These are phyloP conservation scores for Steinernema feltiae DNA, from an alignment of 1,140 invertebrate genomes.

Conservation along the genomic window DNA sequence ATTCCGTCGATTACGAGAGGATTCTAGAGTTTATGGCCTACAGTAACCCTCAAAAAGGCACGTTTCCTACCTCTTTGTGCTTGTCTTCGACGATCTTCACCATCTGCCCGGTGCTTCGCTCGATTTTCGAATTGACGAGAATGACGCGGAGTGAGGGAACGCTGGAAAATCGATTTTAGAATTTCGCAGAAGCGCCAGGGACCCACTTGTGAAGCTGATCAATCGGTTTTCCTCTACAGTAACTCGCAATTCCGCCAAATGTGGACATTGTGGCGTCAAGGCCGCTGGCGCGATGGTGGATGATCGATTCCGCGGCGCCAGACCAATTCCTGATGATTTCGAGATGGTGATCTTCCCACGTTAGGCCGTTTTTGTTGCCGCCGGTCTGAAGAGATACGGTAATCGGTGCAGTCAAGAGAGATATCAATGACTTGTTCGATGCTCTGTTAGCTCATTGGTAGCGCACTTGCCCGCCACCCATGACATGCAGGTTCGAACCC, in stretches of 20 bases:
- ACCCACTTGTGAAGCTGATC: conserved; percentile 57
- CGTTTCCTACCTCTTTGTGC: conserved; percentile 27
- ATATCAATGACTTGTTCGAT: no score
- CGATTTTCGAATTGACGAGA: conserved; percentile 75
- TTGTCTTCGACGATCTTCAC: conserved; percentile 66
- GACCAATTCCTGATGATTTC: conserved; percentile 58
- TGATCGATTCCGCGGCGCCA: conserved; percentile 54
- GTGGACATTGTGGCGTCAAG: conserved; percentile 58
- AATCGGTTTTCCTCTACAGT: conserved; percentile 52
- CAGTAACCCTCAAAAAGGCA: conserved; percentile 16
- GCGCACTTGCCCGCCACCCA: no score
- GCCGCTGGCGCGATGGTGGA: conserved; percentile 55
- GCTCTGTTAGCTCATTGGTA: no score
- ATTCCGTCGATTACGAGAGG: conserved; percentile 55
- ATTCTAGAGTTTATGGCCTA: conserved; percentile 43
- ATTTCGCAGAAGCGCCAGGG: conserved; percentile 59
- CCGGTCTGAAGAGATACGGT: no score
- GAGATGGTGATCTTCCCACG: conserved; percentile 55
- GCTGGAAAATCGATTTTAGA: conserved; percentile 50
- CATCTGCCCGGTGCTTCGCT: conserved; percentile 73
- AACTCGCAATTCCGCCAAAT: conserved; percentile 55
- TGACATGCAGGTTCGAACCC: no score
- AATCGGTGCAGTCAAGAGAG: conserved; percentile 41
- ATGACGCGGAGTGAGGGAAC: conserved; percentile 64
- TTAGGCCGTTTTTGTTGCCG: conserved; percentile 45